phyloP scores from a whole-genome alignment of 2,113 vertebrate genomes.

The Pelmatolapia mariae region DNA sequence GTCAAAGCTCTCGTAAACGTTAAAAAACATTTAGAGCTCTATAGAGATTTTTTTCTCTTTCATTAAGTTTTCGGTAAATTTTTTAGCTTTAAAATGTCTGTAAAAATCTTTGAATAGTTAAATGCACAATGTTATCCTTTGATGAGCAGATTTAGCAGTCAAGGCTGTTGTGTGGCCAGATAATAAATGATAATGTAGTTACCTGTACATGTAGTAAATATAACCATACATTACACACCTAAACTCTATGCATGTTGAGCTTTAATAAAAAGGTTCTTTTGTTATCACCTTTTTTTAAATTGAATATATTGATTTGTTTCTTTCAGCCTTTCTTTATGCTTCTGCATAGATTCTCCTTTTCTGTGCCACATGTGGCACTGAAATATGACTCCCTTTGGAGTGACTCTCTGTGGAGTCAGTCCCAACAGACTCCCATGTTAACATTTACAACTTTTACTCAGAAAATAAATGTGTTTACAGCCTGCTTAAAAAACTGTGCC shows the following conservation, averaged over 20 bases:
- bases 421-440: not conserved
- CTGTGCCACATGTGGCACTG: not conserved
- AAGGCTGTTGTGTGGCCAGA: not conserved
- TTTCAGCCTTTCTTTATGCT: not conserved
- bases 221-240: not conserved
- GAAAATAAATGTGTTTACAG: not conserved
- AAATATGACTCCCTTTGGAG: not conserved
- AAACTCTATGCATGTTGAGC: not conserved
- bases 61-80: not conserved
- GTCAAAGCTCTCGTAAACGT: not conserved
- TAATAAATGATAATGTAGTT: not conserved
- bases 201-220: not conserved
- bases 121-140: fast-evolving
- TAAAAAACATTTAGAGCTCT: not conserved
- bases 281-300: fast-evolving
- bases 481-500: fast-evolving
- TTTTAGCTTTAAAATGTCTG: not conserved
- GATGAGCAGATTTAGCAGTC: not conserved
- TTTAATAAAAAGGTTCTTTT: not conserved
- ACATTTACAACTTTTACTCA: not conserved
- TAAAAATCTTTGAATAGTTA: not conserved
- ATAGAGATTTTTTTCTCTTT: fast-evolving
- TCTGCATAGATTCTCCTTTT: not conserved
- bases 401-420: not conserved
- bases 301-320: not conserved